Evolutionary conservation across 35 echinoderm and acorn worm genomes (phyloP).

Genomic region (Amphiura filiformis): DNA sequence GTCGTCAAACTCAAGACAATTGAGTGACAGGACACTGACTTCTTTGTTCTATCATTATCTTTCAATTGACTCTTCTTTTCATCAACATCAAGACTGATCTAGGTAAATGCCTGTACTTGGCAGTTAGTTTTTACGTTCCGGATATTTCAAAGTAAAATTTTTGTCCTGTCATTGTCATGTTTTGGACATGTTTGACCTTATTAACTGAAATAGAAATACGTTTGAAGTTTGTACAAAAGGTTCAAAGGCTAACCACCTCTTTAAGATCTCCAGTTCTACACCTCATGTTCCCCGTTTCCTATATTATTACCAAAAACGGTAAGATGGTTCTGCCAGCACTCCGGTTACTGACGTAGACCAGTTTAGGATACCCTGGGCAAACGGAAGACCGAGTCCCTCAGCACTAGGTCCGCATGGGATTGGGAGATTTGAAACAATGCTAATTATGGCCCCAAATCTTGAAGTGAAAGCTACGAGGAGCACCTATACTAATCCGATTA

Average conservation of each 20-base stretch:
- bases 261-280: background rate
- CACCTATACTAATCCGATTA: conserved; percentile 10
- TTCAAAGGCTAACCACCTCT: background rate
- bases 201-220: too few relatives aligned
- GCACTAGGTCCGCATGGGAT: background rate
- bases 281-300: background rate
- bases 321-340: background rate
- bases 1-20: too few relatives aligned
- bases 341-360: background rate
- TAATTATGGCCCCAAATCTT: conserved; percentile 11
- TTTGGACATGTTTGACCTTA: background rate
- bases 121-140: background rate
- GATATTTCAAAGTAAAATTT: background rate
- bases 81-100: too few relatives aligned
- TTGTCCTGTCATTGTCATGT: background rate
- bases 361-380: background rate
- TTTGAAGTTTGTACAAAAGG: background rate
- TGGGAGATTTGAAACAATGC: conserved; percentile 5
- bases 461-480: background rate
- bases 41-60: too few relatives aligned
- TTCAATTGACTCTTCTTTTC: too few relatives aligned
- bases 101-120: too few relatives aligned
- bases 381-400: background rate
- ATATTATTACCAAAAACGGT: background rate
- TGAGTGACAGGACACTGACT: too few relatives aligned